These are phyloP conservation scores for Indicator indicator DNA, from an alignment of 2,113 vertebrate species.

Conservation along the genomic window DNA sequence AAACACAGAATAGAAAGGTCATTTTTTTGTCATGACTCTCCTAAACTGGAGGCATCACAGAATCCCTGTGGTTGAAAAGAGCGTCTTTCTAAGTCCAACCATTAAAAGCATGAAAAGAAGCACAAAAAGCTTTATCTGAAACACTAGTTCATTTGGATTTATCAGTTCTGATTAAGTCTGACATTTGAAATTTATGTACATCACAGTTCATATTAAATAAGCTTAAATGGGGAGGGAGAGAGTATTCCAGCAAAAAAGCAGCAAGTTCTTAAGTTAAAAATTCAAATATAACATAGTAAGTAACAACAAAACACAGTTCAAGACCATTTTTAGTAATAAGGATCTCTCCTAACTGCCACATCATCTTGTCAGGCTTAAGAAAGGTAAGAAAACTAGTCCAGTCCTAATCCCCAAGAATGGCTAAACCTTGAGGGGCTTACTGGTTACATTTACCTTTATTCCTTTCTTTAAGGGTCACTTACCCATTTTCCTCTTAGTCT, in stretches of 20 bases:
- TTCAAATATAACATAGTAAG: neutral
- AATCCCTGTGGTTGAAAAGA: no score
- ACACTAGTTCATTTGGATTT: neutral
- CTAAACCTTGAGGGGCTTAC: neutral
- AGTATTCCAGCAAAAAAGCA: neutral
- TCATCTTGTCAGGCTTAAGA: neutral
- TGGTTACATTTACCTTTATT: neutral
- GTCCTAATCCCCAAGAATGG: accelerated
- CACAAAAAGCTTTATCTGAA: slow-evolving; percentile 1
- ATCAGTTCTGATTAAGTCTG: neutral
- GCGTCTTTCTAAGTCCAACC: no score
- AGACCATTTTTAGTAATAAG: neutral
- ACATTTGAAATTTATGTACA: neutral
- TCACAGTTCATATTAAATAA: neutral
- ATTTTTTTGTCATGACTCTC: neutral
- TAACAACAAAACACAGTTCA: neutral
- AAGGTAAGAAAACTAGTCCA: neutral
- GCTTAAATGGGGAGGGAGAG: neutral
- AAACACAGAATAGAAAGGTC: slow-evolving; percentile 20
- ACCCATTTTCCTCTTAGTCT: neutral
- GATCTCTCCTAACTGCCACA: neutral
- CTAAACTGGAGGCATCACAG: neutral
- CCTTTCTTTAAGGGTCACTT: neutral
- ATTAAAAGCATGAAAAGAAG: no score
- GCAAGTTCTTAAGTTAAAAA: neutral